A percentile compares a stretch with the other conserved stretches of the same genome.
phyloP scores from a whole-genome alignment of 2,113 vertebrate species.

The Phylloscopus whistleri region DNA sequence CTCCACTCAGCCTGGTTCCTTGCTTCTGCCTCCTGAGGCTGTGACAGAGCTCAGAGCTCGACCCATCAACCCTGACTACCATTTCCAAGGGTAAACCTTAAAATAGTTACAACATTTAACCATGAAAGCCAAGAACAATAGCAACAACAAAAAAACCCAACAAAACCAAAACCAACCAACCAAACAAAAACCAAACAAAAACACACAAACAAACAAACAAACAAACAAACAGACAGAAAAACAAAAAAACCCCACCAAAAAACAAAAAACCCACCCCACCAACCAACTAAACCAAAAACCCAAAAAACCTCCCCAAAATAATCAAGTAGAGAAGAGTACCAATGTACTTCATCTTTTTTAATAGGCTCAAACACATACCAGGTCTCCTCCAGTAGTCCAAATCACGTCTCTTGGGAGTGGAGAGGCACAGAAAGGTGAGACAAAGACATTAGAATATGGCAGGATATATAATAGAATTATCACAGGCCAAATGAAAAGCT shows the following conservation, averaged over 20 bases:
- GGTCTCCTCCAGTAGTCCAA: not conserved
- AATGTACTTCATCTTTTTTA: not conserved
- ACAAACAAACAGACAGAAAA: too few species aligned
- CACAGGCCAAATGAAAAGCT: constrained; percentile 7
- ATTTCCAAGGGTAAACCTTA: not conserved
- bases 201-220: too few species aligned
- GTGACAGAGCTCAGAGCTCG: not conserved
- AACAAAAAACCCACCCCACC: too few species aligned
- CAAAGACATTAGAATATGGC: not conserved
- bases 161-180: too few species aligned
- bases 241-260: too few species aligned
- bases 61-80: not conserved
- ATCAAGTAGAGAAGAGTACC: not conserved
- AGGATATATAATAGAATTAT: not conserved
- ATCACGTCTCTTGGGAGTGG: not conserved
- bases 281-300: not conserved
- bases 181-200: too few species aligned
- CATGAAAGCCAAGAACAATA: not conserved
- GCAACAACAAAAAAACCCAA: fast-evolving
- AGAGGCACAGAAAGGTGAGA: not conserved
- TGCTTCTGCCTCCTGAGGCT: not conserved
- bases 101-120: not conserved
- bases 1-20: not conserved
- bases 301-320: not conserved
- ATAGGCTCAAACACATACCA: not conserved